Base-by-base conservation (phyloP, 2,113 vertebrate species). In the Heterocephalus glaber region DNA sequence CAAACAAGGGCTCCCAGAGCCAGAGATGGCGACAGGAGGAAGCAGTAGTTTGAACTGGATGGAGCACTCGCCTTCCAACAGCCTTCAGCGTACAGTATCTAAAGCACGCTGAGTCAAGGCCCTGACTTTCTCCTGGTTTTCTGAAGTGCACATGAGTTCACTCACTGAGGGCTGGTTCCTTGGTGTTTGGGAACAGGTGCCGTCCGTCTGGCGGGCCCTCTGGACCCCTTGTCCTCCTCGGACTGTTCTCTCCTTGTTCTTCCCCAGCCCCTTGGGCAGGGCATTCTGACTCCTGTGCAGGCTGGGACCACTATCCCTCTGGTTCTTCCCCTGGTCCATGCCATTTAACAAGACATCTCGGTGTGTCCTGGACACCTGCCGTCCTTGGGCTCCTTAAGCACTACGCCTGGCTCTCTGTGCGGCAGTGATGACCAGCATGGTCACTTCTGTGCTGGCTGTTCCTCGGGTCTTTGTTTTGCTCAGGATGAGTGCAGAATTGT, bases 171-270 rank as follows among this genome's bases (percentile, higher is more conserved):
- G 35, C 86, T 1, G 19, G 14, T 24, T 60, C 58, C 60, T 87
- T 76, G 3, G 4, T 63, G 61, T 68, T 70, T 30, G 44, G 68
- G 28, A 77, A 83, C 52, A 94, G 19, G 33, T 41, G 6, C 17
- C 13, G 7, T 47, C 72, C 7, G 30, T 16, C 44, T 8, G 6
- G 35, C n/a, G 8, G 38, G 28, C 3, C 28, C 54, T 89, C 13
- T 58, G 12, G 2, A 47, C 1, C 35, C 2, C 8, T 38, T 63
- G 41, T 63, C 24, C 14, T 60, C 1, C 0, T 52, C 38, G 2
- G 58, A 5, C 54, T 33, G n/a, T n/a, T 19, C n/a, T 86, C 13
- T 84, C 22, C 86, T 84, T 76, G 13, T 58, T 87, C 86, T 88
- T 60, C 26, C 65, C 38, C 38, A 49, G 9, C 8, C 49, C 47